Base-by-base conservation (phyloP, 2,797 vertebrate genomes). In the Eulemur mongoz region DNA sequence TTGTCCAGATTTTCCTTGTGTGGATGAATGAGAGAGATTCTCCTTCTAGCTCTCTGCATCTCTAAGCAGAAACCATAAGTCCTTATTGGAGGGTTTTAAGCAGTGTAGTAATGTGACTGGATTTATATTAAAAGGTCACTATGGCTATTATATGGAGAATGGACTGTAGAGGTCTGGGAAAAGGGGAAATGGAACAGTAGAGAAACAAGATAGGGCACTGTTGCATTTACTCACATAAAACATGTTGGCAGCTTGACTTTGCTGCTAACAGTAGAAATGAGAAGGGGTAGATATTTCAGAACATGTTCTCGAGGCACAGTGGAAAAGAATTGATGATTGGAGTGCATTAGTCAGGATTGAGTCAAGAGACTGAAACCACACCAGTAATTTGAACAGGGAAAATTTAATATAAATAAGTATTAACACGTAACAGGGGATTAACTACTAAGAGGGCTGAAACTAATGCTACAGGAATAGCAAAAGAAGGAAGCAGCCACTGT, bases 41-140 rank as follows among this genome's bases (percentile, higher is more conserved):
- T 84, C 50, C 54, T 87, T 80, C 52, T 35, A 91, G n/a, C 17
- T 69, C n/a, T 91, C 50, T 65, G 15, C 43, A 59, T 73, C n/a
- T 63, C 23, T 79, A 93, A 88, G n/a, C 38, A 82, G 63, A 92
- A 93, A 76, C 22, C 18, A 7, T 13, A 95, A 57, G 38, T 61
- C 57, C 25, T 61, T 82, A 69, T 38, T 65, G 65, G 17, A 88
- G 57, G 22, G 45, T 61, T 84, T 94, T 54, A 80, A 84, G 35
- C 72, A 91, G 45, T 79, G 25, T 83, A 89, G 67, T 72, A 85
- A 81, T 45, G 27, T 70, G 61, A 81, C 52, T 91, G 43, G 23
- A 91, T 85, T 84, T 84, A 57, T 67, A 65, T 84, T 72, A 75
- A 94, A 81, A 91, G 67, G 52, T 95, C 79, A 43, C 40, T 78